Evolutionary conservation across 1,140 invertebrate species (phyloP), one percentile per base, ranked within the genome.

Genomic region (Halotydeus destructor): DNA sequence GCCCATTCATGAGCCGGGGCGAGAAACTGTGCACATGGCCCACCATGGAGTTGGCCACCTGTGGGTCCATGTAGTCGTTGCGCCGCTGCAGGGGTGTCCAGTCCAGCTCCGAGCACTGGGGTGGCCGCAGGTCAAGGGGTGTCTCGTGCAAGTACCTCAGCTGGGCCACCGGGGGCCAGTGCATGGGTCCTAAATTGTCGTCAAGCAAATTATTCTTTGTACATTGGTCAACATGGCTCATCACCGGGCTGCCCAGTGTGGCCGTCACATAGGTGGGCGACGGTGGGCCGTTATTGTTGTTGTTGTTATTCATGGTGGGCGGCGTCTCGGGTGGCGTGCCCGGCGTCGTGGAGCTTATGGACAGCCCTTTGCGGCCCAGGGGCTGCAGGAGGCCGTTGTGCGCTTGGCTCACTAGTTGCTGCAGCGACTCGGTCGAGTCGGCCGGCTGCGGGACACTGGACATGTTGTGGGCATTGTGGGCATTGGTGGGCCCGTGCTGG

Each of bases 131-230:
- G 52, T 86, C 81, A 12, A 86, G 58, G 0, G 80, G 80, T 47
- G 82, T 78, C 30, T 57, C 45, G 50, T 21, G 51, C 40, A 22
- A 45, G 43, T 18, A 51, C 41, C 14, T 48, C 44, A 31, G 33
- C 25, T 44, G 68, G 62, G 19, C 75, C 67, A 14, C 6, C 54
- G 77, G 27, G n/a, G 28, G 16, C 12, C 31, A 66, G 3, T 64
- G 61, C 46, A 78, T 56, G 75, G 76, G 81, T 50, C 74, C 67
- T 62, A 80, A 75, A 47, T 74, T 72, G 38, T 76, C 72, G 47
- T 49, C 49, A 48, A 55, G 35, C 47, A 55, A 8, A 0, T 49
- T 46, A 5, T 54, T 47, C n/a, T 34, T 45, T 28, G 28, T 16
- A n/a, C 24, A 21, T 11, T 46, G 22, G 59, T 60, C 19, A 55